Conservation (phyloP, 2,888 invertebrate species). For the Nomada goodeniana region DNA sequence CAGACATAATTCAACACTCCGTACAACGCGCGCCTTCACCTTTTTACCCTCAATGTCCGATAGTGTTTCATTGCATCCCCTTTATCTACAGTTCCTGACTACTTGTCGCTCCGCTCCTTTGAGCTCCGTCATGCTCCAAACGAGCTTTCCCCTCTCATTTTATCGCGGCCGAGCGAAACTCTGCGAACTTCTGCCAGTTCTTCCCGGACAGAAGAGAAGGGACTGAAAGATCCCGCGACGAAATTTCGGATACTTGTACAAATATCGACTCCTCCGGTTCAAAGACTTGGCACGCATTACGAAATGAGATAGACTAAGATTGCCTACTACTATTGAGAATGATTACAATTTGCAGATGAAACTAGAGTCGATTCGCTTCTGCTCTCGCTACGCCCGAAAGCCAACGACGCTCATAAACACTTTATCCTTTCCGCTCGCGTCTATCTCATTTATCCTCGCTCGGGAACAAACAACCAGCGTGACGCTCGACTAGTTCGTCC, state of each 20-base stretch:
- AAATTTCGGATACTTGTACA: slow-evolving; percentile 49
- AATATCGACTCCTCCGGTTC: slow-evolving; percentile 26
- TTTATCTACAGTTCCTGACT: slow-evolving; percentile 58
- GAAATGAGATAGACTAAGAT: neutral
- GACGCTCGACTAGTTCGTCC: slow-evolving; percentile 53
- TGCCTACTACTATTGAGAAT: neutral
- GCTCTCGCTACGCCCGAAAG: neutral
- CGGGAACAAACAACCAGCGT: slow-evolving; percentile 60
- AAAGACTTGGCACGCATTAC: neutral
- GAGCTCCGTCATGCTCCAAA: neutral
- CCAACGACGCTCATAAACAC: slow-evolving; percentile 21
- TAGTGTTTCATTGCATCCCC: slow-evolving; percentile 74
- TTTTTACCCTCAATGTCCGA: slow-evolving; percentile 69
- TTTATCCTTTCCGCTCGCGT: slow-evolving; percentile 15
- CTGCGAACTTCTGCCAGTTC: slow-evolving; percentile 22
- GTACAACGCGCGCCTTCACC: slow-evolving; percentile 69
- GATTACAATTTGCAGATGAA: neutral
- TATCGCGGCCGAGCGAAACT: slow-evolving; percentile 18
- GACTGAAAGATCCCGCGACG: neutral
- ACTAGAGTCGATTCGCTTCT: neutral
- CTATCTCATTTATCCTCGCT: slow-evolving; percentile 51
- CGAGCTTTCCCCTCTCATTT: slow-evolving; percentile 7
- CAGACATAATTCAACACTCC: slow-evolving; percentile 82
- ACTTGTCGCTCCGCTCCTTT: slow-evolving; percentile 37
- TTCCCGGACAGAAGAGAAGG: too few species aligned